Evolutionary conservation across 2,797 vertebrate genomes (phyloP), one percentile per base, ranked within the genome.

Genomic region (Tauraco hartlaubi): DNA sequence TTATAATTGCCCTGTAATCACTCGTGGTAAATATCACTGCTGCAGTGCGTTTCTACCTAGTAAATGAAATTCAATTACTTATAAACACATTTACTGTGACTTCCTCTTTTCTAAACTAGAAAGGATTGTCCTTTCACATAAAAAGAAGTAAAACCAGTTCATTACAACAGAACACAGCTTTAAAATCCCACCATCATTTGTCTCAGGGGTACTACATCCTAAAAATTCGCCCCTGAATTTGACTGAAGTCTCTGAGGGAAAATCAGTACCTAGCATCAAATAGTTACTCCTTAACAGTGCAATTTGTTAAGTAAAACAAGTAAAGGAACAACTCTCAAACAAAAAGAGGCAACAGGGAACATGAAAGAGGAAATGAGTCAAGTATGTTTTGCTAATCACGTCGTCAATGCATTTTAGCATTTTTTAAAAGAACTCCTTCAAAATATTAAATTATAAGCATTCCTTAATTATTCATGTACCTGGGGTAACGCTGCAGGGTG

Each of bases 1-100:
- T 93, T 92, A 74, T 96, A 95, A 93, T 94, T 96, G 78, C 81
- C 90, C 90, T 90, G 41, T 78, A 92, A 59, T 90, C 66, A 95
- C 41, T 94, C 89, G 51, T 88, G 71, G 73, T 85, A 96, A 97
- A 94, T 94, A 86, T 55, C 83, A 95, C 72, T 78, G 35, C 41
- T 87, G 73, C 84, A 61, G 59, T 86, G 73, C 92, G 88, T 44
- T 95, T 81, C 79, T 92, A 88, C n/a, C 63, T 54, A 22, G 41
- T 85, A 95, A 96, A 87, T 92, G 64, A 93, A 92, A 22, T 85
- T 61, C 74, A 94, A 35, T 94, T 94, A 87, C 48, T 90, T 91
- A 49, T 13, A 76, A 81, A 94, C 96, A 88, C 35, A 93, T 33
- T 39, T 73, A 82, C 31, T 78, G 33, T 90, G 48, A 58, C 64